Base-by-base conservation (phyloP, 2,888 invertebrate genomes). In the Itoplectis maculator region DNA sequence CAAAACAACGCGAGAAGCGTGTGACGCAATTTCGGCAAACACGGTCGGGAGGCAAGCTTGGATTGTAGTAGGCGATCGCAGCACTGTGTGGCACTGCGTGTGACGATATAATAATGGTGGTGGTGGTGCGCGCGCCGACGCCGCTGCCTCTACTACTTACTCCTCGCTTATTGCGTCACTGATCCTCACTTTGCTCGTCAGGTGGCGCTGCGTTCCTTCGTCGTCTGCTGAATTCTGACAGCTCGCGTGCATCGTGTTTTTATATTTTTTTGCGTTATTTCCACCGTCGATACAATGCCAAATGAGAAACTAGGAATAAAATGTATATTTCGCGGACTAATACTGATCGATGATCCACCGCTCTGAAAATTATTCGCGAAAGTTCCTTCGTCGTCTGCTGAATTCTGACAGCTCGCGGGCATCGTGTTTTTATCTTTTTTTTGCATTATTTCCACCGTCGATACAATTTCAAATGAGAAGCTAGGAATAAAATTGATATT, bases 141-240 rank as follows among this genome's bases (percentile, higher is more conserved):
- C 63, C n/a, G n/a, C n/a, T n/a, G n/a, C n/a, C n/a, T n/a, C n/a
- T n/a, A n/a, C n/a, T n/a, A n/a, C n/a, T n/a, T n/a, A 56, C 73
- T 74, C 42, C 49, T 35, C 75, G 70, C 51, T 40, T 61, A 37
- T 81, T 63, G 54, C 73, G 63, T 73, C 73, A 73, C 49, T 47
- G 37, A 35, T 47, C 35, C 37, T 59, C 69, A 37, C 9, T n/a
- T n/a, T 37, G 18, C 51, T 66, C 59, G 18, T 51, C 66, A 82
- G 66, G 79, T 82, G 82, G 82, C 79, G 75, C 75, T 65, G 18
- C 65, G 18, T 35, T 37, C 37, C 29, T 40, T 75, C 70, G 70
- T 79, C 82, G 82, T 82, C 82, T 82, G 82, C 82, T 82, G 79
- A 65, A 61, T 79, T 75, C 59, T 82, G 82, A 82, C 82, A 82